Evolutionary conservation across 2,888 invertebrate species (phyloP).

Genomic region (Deroplatys truncata): DNA sequence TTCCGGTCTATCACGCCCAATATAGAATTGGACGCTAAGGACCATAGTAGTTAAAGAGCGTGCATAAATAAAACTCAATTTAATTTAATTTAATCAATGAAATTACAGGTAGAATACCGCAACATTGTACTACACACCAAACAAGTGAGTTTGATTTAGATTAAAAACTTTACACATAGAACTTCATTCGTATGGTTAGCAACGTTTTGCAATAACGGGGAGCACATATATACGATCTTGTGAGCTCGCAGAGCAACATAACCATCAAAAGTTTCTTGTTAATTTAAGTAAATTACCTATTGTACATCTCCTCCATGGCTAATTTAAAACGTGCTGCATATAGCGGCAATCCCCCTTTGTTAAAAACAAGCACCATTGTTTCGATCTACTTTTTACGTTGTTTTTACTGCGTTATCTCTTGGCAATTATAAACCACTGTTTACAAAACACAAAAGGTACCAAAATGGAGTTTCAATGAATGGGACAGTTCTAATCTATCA

Average conservation of each 20-base stretch:
- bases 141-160: too few species aligned
- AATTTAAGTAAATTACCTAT: neutral
- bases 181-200: too few species aligned
- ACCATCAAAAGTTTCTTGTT: neutral
- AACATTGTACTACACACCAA: too few species aligned
- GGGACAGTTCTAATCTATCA: neutral
- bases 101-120: too few species aligned
- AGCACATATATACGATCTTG: too few species aligned
- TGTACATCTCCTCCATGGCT: neutral
- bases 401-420: neutral
- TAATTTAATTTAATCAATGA: too few species aligned
- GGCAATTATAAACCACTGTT: neutral
- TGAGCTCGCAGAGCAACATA: neutral
- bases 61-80: too few species aligned
- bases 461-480: neutral
- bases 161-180: too few species aligned
- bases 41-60: too few species aligned
- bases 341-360: neutral
- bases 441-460: neutral
- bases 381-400: neutral
- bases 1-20: too few species aligned
- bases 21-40: too few species aligned
- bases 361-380: neutral
- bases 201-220: too few species aligned
- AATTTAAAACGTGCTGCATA: neutral